A percentile compares a stretch with the other conserved stretches of the same genome.
These are phyloP conservation scores for Pandemis corylana DNA, from an alignment of 2,888 invertebrate species.

Conservation along the genomic window DNA sequence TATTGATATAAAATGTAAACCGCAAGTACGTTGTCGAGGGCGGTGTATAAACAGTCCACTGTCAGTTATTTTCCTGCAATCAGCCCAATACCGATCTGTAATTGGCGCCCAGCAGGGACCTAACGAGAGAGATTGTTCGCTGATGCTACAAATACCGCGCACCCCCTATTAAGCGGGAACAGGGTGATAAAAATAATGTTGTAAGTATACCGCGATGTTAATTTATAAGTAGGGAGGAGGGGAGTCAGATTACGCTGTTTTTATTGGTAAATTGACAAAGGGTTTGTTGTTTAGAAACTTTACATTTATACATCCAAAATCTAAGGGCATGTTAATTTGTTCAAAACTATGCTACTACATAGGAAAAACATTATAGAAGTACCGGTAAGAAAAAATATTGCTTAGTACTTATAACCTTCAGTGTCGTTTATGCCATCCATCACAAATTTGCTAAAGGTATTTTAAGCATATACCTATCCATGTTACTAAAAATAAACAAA, in stretches of 20 bases:
- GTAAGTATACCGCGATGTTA: slow-evolving; percentile 30
- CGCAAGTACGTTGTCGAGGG: not conserved
- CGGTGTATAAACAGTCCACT: slow-evolving; percentile 51
- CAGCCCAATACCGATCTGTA: slow-evolving; percentile 68
- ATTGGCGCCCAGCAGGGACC: slow-evolving; percentile 74
- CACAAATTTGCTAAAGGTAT: not conserved
- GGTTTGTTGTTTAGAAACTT: not conserved
- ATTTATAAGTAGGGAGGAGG: slow-evolving; percentile 2
- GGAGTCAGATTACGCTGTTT: slow-evolving; percentile 16
- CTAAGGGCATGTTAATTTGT: too few species aligned
- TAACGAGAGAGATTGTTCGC: slow-evolving; percentile 77
- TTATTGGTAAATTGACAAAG: slow-evolving; percentile 2
- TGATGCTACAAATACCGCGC: slow-evolving; percentile 62
- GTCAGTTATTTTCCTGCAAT: slow-evolving; percentile 69
- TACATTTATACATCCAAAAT: not conserved
- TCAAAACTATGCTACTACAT: not conserved
- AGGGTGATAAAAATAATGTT: slow-evolving; percentile 41
- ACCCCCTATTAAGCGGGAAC: slow-evolving; percentile 41
- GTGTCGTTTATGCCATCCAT: not conserved
- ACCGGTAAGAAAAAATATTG: not conserved
- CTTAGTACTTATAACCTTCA: not conserved
- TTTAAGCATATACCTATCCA: not conserved
- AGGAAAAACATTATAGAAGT: not conserved
- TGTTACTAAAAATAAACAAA: not conserved
- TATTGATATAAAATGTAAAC: not conserved